phyloP scores from a whole-genome alignment of 2,888 invertebrate genomes.

The Tachina lurida region DNA sequence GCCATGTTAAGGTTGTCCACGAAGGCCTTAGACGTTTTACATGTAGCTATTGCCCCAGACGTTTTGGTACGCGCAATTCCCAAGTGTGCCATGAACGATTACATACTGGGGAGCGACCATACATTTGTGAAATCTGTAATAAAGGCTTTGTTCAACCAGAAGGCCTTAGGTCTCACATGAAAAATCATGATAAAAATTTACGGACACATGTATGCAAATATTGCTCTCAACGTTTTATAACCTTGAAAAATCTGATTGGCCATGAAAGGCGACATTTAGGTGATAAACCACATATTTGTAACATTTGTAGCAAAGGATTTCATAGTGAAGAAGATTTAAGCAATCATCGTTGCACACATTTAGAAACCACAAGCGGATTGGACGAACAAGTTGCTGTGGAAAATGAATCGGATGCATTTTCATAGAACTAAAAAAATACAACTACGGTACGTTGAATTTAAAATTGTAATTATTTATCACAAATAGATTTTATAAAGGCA shows the following conservation, averaged over 20 bases:
- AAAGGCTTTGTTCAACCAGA: conserved; percentile 73
- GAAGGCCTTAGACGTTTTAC: conserved; percentile 78
- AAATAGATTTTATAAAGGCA: background rate
- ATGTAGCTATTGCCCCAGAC: conserved; percentile 77
- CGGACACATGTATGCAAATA: conserved; percentile 74
- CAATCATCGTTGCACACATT: conserved; percentile 57
- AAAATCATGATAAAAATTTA: conserved; percentile 74
- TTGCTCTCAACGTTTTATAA: conserved; percentile 75
- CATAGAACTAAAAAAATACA: background rate
- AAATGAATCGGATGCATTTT: background rate
- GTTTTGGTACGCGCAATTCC: conserved; percentile 79
- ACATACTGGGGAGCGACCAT: conserved; percentile 75
- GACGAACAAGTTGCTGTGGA: background rate
- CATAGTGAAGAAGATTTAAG: conserved; percentile 67
- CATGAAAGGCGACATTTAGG: conserved; percentile 76
- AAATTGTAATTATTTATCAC: background rate
- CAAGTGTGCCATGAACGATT: conserved; percentile 78
- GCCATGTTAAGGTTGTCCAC: conserved; percentile 78
- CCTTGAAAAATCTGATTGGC: conserved; percentile 73
- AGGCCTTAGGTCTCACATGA: conserved; percentile 75
- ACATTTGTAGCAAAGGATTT: conserved; percentile 74
- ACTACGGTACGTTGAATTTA: background rate
- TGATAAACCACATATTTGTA: conserved; percentile 75
- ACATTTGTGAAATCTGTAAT: conserved; percentile 72
- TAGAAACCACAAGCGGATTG: background rate